Conservation (phyloP, 2,888 invertebrate species). For the Dioctria rufipes region DNA sequence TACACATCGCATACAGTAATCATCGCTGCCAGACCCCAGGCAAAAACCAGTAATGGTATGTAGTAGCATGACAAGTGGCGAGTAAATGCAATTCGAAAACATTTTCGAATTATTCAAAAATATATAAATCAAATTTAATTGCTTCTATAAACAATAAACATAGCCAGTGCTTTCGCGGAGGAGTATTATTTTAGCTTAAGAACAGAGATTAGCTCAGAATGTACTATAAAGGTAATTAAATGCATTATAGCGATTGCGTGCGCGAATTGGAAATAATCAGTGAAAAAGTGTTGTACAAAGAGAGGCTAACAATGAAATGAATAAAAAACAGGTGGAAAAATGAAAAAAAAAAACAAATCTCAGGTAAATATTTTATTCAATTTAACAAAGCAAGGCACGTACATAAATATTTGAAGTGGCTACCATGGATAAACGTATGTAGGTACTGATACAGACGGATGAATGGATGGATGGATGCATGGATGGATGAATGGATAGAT, state of each 20-base stretch:
- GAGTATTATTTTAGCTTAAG: background rate
- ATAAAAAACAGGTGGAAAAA: background rate
- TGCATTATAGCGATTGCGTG: conserved; percentile 19
- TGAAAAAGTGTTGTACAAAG: background rate
- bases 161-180: background rate
- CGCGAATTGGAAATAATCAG: conserved; percentile 31
- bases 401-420: background rate
- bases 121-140: conserved; percentile 44
- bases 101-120: conserved; percentile 36
- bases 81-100: conserved; percentile 32
- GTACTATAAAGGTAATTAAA: no score
- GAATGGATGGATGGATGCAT: background rate
- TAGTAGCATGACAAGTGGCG: background rate
- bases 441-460: background rate
- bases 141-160: conserved; percentile 21
- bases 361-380: background rate
- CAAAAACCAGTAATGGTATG: no score
- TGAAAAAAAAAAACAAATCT: no score
- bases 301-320: background rate
- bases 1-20: no score
- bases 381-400: background rate
- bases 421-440: no score
- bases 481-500: conserved; percentile 3
- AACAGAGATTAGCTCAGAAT: background rate
- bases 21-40: no score